These are phyloP conservation scores for Heliornis fulica DNA, from an alignment of 2,113 vertebrate genomes.

Conservation along the genomic window DNA sequence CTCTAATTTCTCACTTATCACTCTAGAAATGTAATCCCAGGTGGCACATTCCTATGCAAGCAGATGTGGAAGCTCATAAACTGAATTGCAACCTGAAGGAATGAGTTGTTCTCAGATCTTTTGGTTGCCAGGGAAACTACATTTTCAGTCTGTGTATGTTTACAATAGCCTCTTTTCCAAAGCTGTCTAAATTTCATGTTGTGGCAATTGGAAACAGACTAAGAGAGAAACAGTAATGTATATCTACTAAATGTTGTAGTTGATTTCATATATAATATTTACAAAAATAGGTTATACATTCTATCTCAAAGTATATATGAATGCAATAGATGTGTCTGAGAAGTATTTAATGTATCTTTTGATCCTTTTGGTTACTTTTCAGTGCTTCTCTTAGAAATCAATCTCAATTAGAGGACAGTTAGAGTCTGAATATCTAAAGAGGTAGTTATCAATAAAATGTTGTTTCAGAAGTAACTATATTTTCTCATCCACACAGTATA, in stretches of 20 bases:
- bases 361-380: neutral
- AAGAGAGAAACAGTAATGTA: neutral
- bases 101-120: constrained; percentile 23
- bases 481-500: neutral
- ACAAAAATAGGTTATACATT: neutral
- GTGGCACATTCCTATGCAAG: constrained; percentile 62
- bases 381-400: neutral
- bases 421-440: neutral
- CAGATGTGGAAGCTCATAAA: constrained; percentile 63
- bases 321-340: neutral
- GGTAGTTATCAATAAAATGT: neutral
- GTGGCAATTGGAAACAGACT: neutral
- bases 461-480: neutral
- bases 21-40: constrained; percentile 53
- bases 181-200: constrained; percentile 34
- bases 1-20: constrained; percentile 44
- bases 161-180: constrained; percentile 6
- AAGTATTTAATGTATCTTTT: neutral
- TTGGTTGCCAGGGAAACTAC: constrained; percentile 67
- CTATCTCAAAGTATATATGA: neutral
- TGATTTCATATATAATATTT: neutral
- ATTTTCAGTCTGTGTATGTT: constrained; percentile 28
- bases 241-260: neutral
- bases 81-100: constrained; percentile 65
- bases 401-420: neutral